A percentile compares a stretch with the other conserved stretches of the same genome.
phyloP scores from a whole-genome alignment of 2,888 invertebrate species.

The Alentia gelatinosa region DNA sequence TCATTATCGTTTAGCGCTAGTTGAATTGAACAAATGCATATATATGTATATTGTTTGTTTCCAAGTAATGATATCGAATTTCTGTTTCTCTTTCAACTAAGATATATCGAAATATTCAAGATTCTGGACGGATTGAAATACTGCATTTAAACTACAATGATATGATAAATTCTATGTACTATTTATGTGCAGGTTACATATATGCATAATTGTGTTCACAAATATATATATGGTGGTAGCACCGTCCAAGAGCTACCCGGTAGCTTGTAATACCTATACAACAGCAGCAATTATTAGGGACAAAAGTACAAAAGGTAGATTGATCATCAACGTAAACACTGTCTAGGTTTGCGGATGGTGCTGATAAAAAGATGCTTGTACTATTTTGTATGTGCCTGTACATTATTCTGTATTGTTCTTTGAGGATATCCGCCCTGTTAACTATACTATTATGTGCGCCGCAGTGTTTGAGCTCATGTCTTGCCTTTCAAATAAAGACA shows the following conservation, averaged over 20 bases:
- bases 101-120: too few relatives aligned
- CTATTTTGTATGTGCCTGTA: constrained; percentile 32
- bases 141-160: neutral
- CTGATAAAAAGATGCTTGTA: neutral
- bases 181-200: neutral
- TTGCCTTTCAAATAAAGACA: constrained; percentile 35
- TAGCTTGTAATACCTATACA: neutral
- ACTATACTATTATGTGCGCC: neutral
- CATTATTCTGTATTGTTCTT: neutral
- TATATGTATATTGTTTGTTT: too few relatives aligned
- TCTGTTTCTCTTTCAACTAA: too few relatives aligned
- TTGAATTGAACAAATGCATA: too few relatives aligned
- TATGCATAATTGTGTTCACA: neutral
- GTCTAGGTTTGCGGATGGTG: constrained; percentile 1
- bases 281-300: neutral
- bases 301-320: neutral
- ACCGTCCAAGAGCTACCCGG: neutral
- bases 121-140: neutral
- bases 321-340: neutral
- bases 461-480: constrained; percentile 20
- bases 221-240: neutral
- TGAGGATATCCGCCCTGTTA: constrained; percentile 27
- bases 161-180: neutral
- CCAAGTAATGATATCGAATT: too few relatives aligned
- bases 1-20: too few relatives aligned